phyloP scores from a whole-genome alignment of 2,797 vertebrate genomes.

The Microctenopoma steveboyesi region DNA sequence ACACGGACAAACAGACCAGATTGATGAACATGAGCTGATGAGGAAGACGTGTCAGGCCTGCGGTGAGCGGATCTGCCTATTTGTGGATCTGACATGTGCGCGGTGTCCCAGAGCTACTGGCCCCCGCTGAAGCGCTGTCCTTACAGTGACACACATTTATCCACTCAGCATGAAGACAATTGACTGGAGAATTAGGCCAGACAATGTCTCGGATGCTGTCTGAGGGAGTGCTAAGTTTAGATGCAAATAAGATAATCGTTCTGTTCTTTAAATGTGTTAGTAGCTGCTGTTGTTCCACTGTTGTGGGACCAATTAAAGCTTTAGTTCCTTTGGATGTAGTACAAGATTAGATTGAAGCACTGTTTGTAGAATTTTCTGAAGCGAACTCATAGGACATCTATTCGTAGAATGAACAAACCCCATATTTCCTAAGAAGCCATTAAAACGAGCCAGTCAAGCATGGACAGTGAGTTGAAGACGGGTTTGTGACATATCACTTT shows the following conservation, averaged over 20 bases:
- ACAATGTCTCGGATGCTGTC: constrained; percentile 19
- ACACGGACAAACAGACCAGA: constrained; percentile 8
- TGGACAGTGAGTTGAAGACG: constrained; percentile 51
- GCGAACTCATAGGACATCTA: constrained; percentile 13
- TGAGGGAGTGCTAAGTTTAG: constrained; percentile 22
- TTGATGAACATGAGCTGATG: constrained; percentile 17
- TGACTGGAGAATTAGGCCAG: constrained; percentile 69
- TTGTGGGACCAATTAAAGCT: constrained; percentile 26
- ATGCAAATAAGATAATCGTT: constrained; percentile 36
- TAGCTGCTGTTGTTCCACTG: constrained; percentile 6
- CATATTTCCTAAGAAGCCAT: constrained; percentile 62
- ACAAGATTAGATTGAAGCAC: constrained; percentile 15
- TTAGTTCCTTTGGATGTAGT: constrained; percentile 18
- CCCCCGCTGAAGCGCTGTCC: constrained; percentile 53
- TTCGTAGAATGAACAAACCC: constrained; percentile 12
- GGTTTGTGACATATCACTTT: constrained; percentile 63
- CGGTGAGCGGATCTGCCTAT: constrained; percentile 55
- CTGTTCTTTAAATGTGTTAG: constrained; percentile 14
- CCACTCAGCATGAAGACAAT: constrained; percentile 77
- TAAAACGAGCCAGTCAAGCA: constrained; percentile 78
- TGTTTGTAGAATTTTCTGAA: constrained; percentile 13
- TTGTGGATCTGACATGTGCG: constrained; percentile 72
- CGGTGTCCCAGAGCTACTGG: constrained; percentile 63
- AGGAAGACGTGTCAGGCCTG: constrained; percentile 36
- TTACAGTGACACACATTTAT: constrained; percentile 74